Conservation (phyloP, 2,113 vertebrate species). For the Paradisaea rubra region DNA sequence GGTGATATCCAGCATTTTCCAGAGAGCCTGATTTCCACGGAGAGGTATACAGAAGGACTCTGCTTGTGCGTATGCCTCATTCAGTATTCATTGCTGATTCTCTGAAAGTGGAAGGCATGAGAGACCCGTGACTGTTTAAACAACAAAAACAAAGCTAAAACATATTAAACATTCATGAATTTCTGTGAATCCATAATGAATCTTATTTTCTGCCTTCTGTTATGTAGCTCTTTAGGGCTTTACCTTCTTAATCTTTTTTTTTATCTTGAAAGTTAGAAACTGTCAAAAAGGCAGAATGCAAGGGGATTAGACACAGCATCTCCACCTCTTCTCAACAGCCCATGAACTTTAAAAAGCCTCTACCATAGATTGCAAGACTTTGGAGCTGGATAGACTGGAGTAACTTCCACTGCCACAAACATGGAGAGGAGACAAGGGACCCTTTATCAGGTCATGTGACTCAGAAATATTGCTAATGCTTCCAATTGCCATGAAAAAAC, state of each 20-base stretch:
- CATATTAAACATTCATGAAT: neutral
- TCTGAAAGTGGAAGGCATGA: neutral
- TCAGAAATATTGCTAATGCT: neutral
- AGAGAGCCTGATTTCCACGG: neutral
- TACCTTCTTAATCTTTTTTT: neutral
- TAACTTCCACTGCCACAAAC: neutral
- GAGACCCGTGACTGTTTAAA: neutral
- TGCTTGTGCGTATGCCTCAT: accelerated
- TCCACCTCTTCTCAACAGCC: neutral
- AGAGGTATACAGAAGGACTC: neutral
- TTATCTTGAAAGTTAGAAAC: neutral
- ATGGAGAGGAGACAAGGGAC: neutral
- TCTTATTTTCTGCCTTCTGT: neutral
- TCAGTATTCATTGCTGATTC: neutral
- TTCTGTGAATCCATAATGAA: neutral
- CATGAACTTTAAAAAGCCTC: neutral
- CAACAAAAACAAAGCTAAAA: neutral
- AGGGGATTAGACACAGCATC: neutral
- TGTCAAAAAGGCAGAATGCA: neutral
- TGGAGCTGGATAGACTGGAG: neutral
- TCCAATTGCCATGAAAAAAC: neutral
- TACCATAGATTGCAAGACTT: neutral
- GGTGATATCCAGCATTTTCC: neutral
- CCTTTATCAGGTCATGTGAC: neutral
- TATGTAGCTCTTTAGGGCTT: neutral